These are phyloP conservation scores for Phalangium opilio DNA, from an alignment of 2,888 invertebrate species.

Conservation along the genomic window DNA sequence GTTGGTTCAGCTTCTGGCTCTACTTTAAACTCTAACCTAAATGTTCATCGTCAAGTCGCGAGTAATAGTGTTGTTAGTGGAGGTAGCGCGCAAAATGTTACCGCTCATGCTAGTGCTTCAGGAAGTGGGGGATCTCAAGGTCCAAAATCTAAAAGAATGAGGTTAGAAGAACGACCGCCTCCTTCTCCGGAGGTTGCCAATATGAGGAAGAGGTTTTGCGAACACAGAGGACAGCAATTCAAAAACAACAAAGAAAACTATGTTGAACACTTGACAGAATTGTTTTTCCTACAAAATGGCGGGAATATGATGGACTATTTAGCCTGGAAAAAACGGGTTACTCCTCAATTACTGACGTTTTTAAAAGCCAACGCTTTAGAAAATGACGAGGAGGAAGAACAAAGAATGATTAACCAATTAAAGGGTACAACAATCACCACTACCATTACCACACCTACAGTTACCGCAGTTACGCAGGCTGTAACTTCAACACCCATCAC, in stretches of 20 bases:
- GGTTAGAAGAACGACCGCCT: constrained; percentile 27
- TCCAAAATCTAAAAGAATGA: constrained; percentile 23
- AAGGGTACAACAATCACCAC: constrained; percentile 3
- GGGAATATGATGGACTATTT: constrained; percentile 79
- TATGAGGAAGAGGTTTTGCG: constrained; percentile 25
- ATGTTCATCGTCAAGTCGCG: constrained; percentile 5
- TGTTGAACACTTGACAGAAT: constrained; percentile 44
- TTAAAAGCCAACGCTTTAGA: constrained; percentile 55
- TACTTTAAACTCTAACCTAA: constrained; percentile 1
- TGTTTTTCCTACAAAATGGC: constrained; percentile 70
- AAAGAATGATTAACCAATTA: constrained; percentile 19
- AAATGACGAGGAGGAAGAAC: constrained; percentile 40
- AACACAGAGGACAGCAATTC: constrained; percentile 25
- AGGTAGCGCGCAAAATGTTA: constrained; percentile 5
- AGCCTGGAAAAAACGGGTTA: constrained; percentile 61
- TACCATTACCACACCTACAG: background rate
- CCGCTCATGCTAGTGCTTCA: constrained; percentile 1
- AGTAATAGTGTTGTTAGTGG: constrained; percentile 4
- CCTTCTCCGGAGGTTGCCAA: constrained; percentile 25
- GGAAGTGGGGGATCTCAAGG: too few species aligned
- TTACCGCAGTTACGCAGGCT: background rate
- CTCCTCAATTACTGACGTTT: constrained; percentile 53
- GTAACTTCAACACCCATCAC: background rate
- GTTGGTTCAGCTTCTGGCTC: background rate
- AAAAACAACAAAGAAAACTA: constrained; percentile 28